These are phyloP conservation scores for Halcyon badia DNA, from an alignment of 2,797 vertebrate species.

Conservation along the genomic window DNA sequence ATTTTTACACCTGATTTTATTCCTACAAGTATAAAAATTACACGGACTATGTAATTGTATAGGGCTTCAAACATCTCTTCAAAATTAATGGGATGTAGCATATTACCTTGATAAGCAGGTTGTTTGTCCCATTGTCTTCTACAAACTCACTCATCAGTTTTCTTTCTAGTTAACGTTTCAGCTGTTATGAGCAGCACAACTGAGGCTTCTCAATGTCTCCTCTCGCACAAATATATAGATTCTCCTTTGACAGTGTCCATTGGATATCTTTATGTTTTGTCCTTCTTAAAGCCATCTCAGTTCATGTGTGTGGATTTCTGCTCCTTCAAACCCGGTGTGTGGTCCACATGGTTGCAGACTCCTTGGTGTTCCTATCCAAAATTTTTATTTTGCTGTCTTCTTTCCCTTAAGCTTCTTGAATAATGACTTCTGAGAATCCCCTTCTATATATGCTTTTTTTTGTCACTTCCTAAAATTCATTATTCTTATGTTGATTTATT, in stretches of 20 bases:
- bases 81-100: not conserved
- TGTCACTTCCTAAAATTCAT: not conserved
- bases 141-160: not conserved
- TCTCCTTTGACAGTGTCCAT: not conserved
- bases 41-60: not conserved
- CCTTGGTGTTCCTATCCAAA: not conserved
- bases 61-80: not conserved
- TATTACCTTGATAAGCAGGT: not conserved
- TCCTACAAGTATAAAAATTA: not conserved
- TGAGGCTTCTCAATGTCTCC: not conserved
- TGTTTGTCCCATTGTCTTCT: not conserved
- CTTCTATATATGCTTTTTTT: not conserved
- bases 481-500: not conserved
- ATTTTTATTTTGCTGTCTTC: not conserved
- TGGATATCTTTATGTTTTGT: not conserved
- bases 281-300: not conserved
- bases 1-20: not conserved
- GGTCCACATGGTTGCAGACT: not conserved
- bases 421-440: not conserved
- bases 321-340: not conserved
- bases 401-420: not conserved
- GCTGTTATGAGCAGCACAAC: not conserved
- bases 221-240: not conserved
- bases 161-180: not conserved
- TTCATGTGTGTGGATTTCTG: not conserved